Evolutionary conservation across 2,888 invertebrate species (phyloP).

Genomic region (Julus scanicus): DNA sequence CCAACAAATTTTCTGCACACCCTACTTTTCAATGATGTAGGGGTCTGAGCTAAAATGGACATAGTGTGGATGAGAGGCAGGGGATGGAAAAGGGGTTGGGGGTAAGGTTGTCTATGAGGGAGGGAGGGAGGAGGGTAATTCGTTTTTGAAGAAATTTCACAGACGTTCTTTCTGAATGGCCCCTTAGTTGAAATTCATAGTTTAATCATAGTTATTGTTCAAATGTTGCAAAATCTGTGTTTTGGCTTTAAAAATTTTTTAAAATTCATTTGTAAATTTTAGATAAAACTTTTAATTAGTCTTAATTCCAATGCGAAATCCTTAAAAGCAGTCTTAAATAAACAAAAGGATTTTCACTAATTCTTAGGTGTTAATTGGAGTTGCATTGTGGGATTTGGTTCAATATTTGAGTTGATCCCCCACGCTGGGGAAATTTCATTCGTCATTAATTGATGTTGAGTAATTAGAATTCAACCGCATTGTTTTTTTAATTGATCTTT

Average conservation of each 20-base stretch:
- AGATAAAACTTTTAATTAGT: background rate
- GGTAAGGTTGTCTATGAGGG: no score
- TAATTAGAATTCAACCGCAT: background rate
- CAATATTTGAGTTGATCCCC: constrained; percentile 25
- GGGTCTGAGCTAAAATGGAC: no score
- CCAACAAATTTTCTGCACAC: no score
- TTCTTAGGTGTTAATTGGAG: background rate
- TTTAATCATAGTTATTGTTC: background rate
- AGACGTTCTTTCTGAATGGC: no score
- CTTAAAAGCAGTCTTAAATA: background rate
- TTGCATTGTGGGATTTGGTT: background rate
- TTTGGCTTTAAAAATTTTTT: background rate
- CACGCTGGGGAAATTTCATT: background rate
- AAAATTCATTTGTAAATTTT: background rate
- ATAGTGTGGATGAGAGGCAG: no score
- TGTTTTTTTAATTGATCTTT: background rate
- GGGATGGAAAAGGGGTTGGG: no score
- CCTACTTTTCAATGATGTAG: no score
- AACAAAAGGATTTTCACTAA: background rate
- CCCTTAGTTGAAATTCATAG: no score
- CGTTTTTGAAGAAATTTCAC: no score
- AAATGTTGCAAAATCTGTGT: background rate
- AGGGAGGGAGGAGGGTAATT: no score
- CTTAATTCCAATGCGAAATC: background rate
- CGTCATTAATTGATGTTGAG: constrained; percentile 13